Evolutionary conservation across 2,113 vertebrate genomes (phyloP).

Genomic region (Microtus richardsoni): DNA sequence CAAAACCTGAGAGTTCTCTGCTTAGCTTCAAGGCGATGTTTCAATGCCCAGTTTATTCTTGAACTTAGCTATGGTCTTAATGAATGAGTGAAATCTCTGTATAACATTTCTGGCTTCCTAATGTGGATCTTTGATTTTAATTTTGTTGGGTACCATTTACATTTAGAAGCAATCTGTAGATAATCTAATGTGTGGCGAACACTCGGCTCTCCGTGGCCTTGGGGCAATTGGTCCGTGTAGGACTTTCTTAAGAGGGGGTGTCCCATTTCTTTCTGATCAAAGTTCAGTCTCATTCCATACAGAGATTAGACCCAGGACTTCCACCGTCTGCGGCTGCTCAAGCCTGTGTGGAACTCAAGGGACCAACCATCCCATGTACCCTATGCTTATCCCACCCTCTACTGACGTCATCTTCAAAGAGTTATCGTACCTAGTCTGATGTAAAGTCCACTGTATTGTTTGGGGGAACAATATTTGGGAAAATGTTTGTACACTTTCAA

Average conservation of each 20-base stretch:
- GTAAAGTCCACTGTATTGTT: neutral
- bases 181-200: neutral
- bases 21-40: constrained; percentile 18
- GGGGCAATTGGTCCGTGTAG: neutral
- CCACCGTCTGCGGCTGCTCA: no score
- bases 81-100: constrained; percentile 8
- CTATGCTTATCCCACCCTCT: neutral
- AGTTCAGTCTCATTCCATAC: no score
- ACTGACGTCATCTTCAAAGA: no score
- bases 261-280: neutral
- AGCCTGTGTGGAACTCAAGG: neutral
- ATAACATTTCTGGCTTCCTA: neutral
- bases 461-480: neutral
- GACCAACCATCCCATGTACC: rapidly evolving
- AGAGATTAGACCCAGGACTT: neutral
- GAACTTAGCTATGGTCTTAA: neutral
- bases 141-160: constrained; percentile 29
- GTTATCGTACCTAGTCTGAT: no score
- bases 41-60: neutral
- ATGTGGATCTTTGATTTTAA: constrained; percentile 11
- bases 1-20: constrained; percentile 39
- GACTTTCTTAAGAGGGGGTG: neutral
- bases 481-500: neutral
- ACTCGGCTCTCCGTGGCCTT: neutral
- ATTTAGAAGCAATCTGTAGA: neutral